Base-by-base conservation (phyloP, 2,797 vertebrate species). In the Morelia viridis region DNA sequence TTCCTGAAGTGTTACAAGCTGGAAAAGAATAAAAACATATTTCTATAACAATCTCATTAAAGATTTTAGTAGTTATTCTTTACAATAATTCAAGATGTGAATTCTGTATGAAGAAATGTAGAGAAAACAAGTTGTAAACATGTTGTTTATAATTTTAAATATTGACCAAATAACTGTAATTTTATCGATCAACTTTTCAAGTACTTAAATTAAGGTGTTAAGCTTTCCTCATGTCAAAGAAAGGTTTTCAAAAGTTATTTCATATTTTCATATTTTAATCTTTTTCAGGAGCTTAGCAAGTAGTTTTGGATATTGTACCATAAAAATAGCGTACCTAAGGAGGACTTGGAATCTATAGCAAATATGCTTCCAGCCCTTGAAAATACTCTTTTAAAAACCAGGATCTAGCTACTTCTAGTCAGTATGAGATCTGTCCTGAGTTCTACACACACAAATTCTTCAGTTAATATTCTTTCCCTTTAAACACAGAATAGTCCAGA, bases 1-100 rank as follows among this genome's bases (percentile, higher is more conserved):
- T 96, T 99, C 98, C 91, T 98, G 98, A 94, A 99, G 98, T 91
- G 98, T 98, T 85, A 99, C 98, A 92, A 98, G 98, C 99, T 99
- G 88, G 61, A 92, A 92, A 71, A 91, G 60, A 94, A 9, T 2
- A 64, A 24, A 87, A 92, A 17, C 28, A 0, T 22, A 90, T 0
- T 0, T 93, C 11, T 94, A 10, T 13, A 31, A 11, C 35, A n/a
- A 1, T 0, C 60, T 10, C 31, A 0, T 83, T 58, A 87, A n/a
- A 56, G 35, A 83, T 31, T 89, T 85, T 57, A 35, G 35, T 13
- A 58, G 41, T 2, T 87, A 53, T 10, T 0, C 0, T 57, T 17
- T 58, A 0, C 0, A 86, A 61, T 41, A 80, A 87, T 57, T 56
- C 68, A 64, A 41, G 11, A 46, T 83, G 12, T 61, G 24, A 87